Evolutionary conservation across 2,888 invertebrate genomes (phyloP).

Genomic region (Drosophila affinis): DNA sequence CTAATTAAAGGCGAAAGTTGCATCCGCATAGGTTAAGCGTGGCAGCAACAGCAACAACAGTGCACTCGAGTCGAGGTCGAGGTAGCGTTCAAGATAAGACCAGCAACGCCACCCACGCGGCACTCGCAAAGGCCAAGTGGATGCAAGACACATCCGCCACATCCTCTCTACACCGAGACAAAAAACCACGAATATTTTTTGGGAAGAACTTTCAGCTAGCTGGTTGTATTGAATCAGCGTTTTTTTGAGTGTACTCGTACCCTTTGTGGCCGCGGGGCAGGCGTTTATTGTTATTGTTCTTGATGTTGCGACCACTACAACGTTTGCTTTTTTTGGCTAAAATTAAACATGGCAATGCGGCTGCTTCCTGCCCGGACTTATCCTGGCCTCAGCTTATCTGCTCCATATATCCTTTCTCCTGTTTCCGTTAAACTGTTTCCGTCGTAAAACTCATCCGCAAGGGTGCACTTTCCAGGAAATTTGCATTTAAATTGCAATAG

Average conservation of each 20-base stretch:
- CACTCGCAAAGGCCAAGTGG: constrained; percentile 68
- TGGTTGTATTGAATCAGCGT: not conserved
- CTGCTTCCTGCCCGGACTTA: constrained; percentile 18
- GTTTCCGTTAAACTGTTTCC: constrained; percentile 11
- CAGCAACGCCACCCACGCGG: constrained; percentile 39
- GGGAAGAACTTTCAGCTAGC: too few species aligned
- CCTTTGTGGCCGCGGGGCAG: constrained; percentile 36
- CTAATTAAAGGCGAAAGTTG: constrained; percentile 12
- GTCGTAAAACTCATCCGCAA: constrained; percentile 51
- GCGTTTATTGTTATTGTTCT: constrained; percentile 31
- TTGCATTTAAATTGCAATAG: constrained; percentile 73
- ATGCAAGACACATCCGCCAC: constrained; percentile 55
- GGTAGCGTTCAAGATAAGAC: constrained; percentile 45
- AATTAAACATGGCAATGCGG: constrained; percentile 52
- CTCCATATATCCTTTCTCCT: constrained; percentile 20
- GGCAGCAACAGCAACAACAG: constrained; percentile 25
- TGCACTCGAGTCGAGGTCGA: constrained; percentile 44
- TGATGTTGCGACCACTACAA: constrained; percentile 34
- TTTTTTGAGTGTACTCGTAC: not conserved
- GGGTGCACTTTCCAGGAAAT: constrained; percentile 52
- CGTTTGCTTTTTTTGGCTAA: constrained; percentile 47
- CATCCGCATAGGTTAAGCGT: constrained; percentile 8
- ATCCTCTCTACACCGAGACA: not conserved
- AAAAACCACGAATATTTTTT: not conserved
- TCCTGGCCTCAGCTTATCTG: constrained; percentile 41